Evolutionary conservation across 37 sponge, comb jelly and placozoan species (phyloP).

Genomic region (Spongilla lacustris): DNA sequence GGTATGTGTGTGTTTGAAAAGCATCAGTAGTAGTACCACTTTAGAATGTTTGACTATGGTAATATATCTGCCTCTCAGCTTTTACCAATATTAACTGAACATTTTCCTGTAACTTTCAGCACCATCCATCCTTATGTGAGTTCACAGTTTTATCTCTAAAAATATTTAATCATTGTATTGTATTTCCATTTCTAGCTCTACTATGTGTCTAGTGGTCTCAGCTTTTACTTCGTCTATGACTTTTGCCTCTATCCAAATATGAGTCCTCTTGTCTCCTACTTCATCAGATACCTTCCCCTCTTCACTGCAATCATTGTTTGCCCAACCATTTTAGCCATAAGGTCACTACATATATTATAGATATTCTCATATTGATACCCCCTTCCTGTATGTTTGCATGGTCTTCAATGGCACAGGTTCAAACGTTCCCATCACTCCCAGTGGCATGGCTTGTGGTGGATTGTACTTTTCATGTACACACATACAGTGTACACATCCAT

Average conservation of each 20-base stretch:
- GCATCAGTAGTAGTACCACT: background rate
- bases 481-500: constrained; percentile 65
- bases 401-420: background rate
- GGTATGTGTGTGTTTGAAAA: constrained; percentile 6
- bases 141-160: background rate
- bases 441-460: constrained; percentile 63
- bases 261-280: constrained; percentile 57
- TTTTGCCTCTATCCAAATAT: constrained; percentile 68
- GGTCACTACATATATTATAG: no score
- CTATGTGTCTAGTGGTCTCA: constrained; percentile 53
- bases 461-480: constrained; percentile 51
- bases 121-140: background rate
- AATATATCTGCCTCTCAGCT: background rate
- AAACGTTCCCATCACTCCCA: background rate
- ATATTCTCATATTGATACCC: no score
- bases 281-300: constrained; percentile 50
- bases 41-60: background rate
- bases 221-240: constrained; percentile 78
- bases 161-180: background rate
- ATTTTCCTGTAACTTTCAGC: background rate
- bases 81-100: background rate
- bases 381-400: background rate
- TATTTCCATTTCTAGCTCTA: constrained; percentile 48
- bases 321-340: constrained; percentile 19
- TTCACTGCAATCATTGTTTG: constrained; percentile 39